Evolutionary conservation across 2,888 invertebrate species (phyloP).

Genomic region (Rotaria sp.): DNA sequence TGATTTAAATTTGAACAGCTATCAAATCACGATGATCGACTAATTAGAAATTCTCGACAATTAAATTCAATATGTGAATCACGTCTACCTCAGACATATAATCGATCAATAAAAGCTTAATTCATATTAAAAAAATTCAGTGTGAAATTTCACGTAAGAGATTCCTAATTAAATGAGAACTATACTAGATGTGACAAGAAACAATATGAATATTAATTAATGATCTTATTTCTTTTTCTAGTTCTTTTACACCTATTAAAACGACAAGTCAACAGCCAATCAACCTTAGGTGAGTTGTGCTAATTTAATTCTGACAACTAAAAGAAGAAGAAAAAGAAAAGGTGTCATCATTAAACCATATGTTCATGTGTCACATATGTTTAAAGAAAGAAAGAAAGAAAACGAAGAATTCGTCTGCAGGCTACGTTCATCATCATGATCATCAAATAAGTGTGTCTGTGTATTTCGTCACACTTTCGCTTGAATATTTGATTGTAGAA

Average conservation of each 20-base stretch:
- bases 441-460: background rate
- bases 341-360: background rate
- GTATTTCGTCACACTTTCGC: slow-evolving; percentile 3
- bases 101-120: no score
- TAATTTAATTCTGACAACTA: background rate
- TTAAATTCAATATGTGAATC: no score
- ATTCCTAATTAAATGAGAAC: no score
- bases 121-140: no score
- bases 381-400: background rate
- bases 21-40: no score
- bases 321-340: background rate
- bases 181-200: background rate
- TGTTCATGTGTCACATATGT: background rate
- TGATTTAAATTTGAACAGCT: no score
- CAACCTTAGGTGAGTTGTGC: background rate
- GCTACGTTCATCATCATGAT: background rate
- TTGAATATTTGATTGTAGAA: background rate
- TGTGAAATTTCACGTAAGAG: no score
- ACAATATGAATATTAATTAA: background rate
- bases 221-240: background rate
- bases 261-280: background rate
- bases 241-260: background rate
- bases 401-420: background rate
- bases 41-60: no score
- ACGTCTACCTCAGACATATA: no score